Conservation (phyloP, 2,888 invertebrate species). For the Latheticus oryzae region DNA sequence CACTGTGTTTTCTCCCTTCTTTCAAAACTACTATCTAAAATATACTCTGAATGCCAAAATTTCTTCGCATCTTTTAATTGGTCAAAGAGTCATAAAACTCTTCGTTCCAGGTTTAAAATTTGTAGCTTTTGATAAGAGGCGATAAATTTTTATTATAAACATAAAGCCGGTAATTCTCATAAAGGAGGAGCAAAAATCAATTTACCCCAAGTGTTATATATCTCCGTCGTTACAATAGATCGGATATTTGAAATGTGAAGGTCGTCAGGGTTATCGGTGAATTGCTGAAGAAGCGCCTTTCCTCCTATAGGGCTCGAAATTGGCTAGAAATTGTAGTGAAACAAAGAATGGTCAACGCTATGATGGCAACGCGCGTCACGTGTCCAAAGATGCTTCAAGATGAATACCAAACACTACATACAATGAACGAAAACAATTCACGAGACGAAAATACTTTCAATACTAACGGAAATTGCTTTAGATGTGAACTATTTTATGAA, state of each 20-base stretch:
- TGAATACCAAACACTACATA: slow-evolving; percentile 7
- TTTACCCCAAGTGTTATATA: slow-evolving; percentile 39
- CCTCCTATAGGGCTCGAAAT: slow-evolving; percentile 9
- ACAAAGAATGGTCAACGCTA: slow-evolving; percentile 21
- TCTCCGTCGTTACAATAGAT: slow-evolving; percentile 42
- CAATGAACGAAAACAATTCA: not conserved
- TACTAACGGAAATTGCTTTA: too few species aligned
- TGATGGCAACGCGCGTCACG: slow-evolving; percentile 11
- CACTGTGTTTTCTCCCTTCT: slow-evolving; percentile 10
- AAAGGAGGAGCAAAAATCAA: slow-evolving; percentile 41
- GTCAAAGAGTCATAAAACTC: slow-evolving; percentile 7
- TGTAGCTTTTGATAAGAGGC: slow-evolving; percentile 33
- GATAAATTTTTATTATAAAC: slow-evolving; percentile 44
- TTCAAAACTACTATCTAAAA: slow-evolving; percentile 2
- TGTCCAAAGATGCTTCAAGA: slow-evolving; percentile 1
- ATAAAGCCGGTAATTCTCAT: slow-evolving; percentile 41
- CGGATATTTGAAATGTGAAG: slow-evolving; percentile 39
- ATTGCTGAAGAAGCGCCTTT: slow-evolving; percentile 38
- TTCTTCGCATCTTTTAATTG: slow-evolving; percentile 20
- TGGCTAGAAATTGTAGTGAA: slow-evolving; percentile 27
- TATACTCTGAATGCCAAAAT: slow-evolving; percentile 15
- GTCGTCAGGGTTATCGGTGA: slow-evolving; percentile 36
- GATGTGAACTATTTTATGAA: too few species aligned
- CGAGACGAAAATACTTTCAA: too few species aligned
- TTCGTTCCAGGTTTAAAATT: slow-evolving; percentile 32